A percentile compares a stretch with the other conserved stretches of the same genome.
Evolutionary conservation across 1,140 invertebrate genomes (phyloP).

Genomic region (Gonioctena quinquepunctata): DNA sequence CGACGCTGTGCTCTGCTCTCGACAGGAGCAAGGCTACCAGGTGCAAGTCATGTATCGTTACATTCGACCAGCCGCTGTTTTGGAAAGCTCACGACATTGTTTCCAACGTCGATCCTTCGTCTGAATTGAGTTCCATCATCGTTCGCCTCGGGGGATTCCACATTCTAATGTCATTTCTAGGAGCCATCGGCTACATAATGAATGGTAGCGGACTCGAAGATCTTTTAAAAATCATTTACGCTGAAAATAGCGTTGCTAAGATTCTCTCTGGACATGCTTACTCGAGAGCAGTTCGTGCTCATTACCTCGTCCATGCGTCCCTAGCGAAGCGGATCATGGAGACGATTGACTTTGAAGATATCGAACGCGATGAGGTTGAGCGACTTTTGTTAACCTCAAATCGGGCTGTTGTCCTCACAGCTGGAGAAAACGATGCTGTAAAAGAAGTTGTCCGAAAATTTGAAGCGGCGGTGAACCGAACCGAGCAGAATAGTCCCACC

Average conservation of each 20-base stretch:
- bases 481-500: no score
- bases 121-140: background rate
- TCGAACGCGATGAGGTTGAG: background rate
- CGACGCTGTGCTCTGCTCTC: background rate
- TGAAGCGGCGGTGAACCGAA: background rate
- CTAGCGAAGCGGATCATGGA: background rate
- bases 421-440: background rate
- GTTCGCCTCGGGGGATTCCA: conserved; percentile 29
- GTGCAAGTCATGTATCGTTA: background rate
- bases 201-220: conserved; percentile 53
- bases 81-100: background rate
- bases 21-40: background rate
- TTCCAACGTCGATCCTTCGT: background rate
- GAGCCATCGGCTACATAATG: conserved; percentile 52
- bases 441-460: background rate
- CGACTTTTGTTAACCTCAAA: background rate
- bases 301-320: background rate
- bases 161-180: conserved; percentile 37
- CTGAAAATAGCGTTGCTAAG: conserved; percentile 20
- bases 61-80: background rate
- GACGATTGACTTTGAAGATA: background rate
- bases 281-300: background rate
- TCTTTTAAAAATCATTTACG: conserved; percentile 43
- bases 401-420: no score
- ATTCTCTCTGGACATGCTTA: background rate